Percentiles rank a stretch among this genome's conserved stretches.
Evolutionary conservation across 2,113 vertebrate species (phyloP).

Genomic region (Lichenostomus cassidix): DNA sequence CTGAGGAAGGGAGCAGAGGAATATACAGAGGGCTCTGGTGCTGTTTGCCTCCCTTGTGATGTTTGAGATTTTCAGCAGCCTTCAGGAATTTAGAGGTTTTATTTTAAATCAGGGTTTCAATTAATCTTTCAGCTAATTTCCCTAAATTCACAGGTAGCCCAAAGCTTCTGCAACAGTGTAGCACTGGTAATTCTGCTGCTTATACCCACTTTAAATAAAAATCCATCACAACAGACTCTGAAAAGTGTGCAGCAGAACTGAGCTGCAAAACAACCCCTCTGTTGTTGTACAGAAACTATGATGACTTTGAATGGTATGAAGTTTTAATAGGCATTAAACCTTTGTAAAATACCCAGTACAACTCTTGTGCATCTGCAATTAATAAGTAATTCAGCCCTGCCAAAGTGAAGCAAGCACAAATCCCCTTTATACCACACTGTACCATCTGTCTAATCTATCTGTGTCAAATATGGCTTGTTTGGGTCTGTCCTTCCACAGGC

Average conservation of each 20-base stretch:
- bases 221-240: not conserved
- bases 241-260: not conserved
- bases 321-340: not conserved
- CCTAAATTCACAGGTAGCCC: not conserved
- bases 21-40: not conserved
- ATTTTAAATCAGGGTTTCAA: not conserved
- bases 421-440: not conserved
- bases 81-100: not conserved
- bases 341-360: not conserved
- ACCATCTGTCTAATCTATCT: constrained; percentile 61
- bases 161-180: not conserved
- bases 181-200: not conserved
- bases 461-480: constrained; percentile 61
- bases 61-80: not conserved
- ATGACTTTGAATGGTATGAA: not conserved
- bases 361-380: not conserved
- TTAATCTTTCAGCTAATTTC: not conserved
- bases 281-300: not conserved
- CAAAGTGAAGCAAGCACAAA: constrained; percentile 37
- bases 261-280: not conserved
- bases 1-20: not conserved
- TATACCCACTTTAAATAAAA: not conserved
- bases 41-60: not conserved
- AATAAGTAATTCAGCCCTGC: constrained; percentile 8
- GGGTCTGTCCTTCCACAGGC: not conserved